phyloP scores from a whole-genome alignment of 2,888 invertebrate species.

The Deilephila porcellus region DNA sequence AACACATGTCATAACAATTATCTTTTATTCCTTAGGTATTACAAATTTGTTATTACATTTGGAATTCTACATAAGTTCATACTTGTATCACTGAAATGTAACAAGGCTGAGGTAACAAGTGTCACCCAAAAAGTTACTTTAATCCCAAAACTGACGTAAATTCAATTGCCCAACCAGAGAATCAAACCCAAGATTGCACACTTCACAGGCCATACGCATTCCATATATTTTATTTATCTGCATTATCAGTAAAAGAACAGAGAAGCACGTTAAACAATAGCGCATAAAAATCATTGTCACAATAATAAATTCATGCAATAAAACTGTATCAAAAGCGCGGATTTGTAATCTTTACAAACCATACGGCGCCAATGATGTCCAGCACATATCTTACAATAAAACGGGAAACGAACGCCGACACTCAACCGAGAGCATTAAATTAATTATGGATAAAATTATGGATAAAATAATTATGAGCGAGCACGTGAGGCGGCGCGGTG shows the following conservation, averaged over 20 bases:
- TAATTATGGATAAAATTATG: constrained; percentile 3
- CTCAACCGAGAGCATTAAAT: neutral
- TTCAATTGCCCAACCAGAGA: too few relatives aligned
- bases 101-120: too few relatives aligned
- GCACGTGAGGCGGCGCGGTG: constrained; percentile 50
- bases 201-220: too few relatives aligned
- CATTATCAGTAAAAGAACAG: neutral
- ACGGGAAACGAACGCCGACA: neutral
- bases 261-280: neutral
- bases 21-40: too few relatives aligned
- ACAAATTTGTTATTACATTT: too few relatives aligned
- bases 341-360: neutral
- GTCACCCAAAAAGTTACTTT: too few relatives aligned
- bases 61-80: too few relatives aligned
- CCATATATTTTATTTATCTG: too few relatives aligned
- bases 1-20: too few relatives aligned
- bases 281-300: constrained; percentile 6
- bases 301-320: constrained; percentile 4
- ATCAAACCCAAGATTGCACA: too few relatives aligned
- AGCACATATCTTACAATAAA: neutral
- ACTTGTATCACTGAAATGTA: too few relatives aligned
- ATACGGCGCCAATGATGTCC: neutral
- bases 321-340: constrained; percentile 8
- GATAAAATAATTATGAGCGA: neutral
- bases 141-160: too few relatives aligned